phyloP scores from a whole-genome alignment of 2,888 invertebrate species.

The Tupiocoris notatus region DNA sequence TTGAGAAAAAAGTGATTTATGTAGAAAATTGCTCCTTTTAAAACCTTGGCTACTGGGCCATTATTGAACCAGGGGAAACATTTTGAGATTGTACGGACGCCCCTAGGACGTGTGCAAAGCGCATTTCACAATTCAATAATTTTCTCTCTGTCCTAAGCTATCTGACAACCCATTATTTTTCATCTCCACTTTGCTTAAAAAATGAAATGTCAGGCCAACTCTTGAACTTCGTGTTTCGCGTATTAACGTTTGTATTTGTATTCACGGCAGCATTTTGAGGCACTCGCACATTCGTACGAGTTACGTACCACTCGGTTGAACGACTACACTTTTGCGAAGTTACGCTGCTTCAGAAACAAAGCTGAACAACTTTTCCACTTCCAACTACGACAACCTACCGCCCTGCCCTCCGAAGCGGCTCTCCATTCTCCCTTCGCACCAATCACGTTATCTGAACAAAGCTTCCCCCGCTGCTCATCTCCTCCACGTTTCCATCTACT shows the following conservation, averaged over 20 bases:
- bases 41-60: too few relatives aligned
- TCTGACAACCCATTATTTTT: too few relatives aligned
- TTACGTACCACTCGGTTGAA: neutral
- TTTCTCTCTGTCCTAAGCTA: too few relatives aligned
- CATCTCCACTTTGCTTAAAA: too few relatives aligned
- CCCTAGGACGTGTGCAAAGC: too few relatives aligned
- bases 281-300: neutral
- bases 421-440: neutral
- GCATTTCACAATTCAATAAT: too few relatives aligned
- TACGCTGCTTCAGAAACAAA: neutral
- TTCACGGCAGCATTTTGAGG: neutral
- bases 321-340: neutral
- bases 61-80: too few relatives aligned
- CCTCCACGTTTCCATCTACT: neutral
- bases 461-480: neutral
- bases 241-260: neutral
- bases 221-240: neutral
- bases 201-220: neutral
- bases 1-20: too few relatives aligned
- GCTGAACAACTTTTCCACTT: neutral
- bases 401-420: neutral
- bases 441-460: neutral
- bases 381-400: neutral
- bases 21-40: too few relatives aligned
- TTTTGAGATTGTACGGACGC: too few relatives aligned